A percentile compares a stretch with the other conserved stretches of the same genome.
These are phyloP conservation scores for Calidris pugnax DNA, from an alignment of 2,113 vertebrate species.

Conservation along the genomic window DNA sequence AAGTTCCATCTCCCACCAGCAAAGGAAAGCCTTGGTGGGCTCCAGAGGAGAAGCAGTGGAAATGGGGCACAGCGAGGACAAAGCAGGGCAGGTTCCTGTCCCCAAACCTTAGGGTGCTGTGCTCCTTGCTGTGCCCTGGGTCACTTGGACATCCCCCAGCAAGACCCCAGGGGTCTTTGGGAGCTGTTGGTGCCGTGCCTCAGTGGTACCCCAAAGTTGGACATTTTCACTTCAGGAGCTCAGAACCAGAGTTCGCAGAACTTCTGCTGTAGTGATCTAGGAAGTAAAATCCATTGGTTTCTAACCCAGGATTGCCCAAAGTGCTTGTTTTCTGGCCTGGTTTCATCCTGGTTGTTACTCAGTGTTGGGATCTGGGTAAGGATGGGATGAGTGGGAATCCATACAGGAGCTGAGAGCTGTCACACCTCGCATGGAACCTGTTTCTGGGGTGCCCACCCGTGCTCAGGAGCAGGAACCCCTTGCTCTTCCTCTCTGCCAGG, in stretches of 20 bases:
- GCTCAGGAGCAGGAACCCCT: background rate
- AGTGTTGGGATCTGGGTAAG: background rate
- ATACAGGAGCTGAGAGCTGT: background rate
- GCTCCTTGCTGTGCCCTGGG: background rate
- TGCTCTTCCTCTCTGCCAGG: background rate
- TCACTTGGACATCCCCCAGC: background rate
- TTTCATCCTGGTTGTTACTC: background rate
- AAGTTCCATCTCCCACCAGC: background rate
- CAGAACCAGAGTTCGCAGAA: background rate
- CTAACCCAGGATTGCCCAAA: background rate
- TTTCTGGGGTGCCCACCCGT: background rate
- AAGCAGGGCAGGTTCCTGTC: background rate
- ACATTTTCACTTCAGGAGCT: background rate
- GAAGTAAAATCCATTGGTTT: background rate
- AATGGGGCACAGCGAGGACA: background rate
- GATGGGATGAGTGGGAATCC: background rate
- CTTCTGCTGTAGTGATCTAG: background rate
- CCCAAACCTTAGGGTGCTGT: background rate
- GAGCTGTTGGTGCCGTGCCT: background rate
- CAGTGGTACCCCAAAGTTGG: background rate
- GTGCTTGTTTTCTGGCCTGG: fast-evolving
- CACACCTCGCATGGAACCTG: background rate
- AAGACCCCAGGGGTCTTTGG: background rate
- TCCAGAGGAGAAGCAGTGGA: background rate
- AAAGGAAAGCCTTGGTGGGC: background rate